A percentile compares a stretch with the other conserved stretches of the same genome.
phyloP scores from a whole-genome alignment of 2,888 invertebrate species.

The Philereme vetulata region DNA sequence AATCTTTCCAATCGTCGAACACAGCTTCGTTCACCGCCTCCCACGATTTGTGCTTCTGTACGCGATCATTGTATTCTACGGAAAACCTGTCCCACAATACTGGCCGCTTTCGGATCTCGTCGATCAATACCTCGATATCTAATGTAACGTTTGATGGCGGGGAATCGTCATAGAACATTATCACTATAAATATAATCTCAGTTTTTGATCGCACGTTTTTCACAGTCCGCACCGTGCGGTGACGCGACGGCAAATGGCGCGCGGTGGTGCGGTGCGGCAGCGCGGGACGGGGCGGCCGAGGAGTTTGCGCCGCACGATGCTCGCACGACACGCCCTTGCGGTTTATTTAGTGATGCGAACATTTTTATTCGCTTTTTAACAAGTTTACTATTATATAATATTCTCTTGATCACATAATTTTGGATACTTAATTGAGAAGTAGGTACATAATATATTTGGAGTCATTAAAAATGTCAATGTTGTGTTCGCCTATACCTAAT shows the following conservation, averaged over 20 bases:
- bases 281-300: not conserved
- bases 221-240: not conserved
- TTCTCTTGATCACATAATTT: too few species aligned
- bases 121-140: constrained; percentile 18
- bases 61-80: constrained; percentile 17
- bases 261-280: constrained; percentile 13
- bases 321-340: constrained; percentile 13
- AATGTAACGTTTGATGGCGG: not conserved
- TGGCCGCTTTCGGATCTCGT: constrained; percentile 20
- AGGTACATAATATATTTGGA: too few species aligned
- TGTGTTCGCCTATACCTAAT: too few species aligned
- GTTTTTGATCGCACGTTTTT: constrained; percentile 23
- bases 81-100: constrained; percentile 18
- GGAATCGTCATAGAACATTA: constrained; percentile 18
- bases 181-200: not conserved
- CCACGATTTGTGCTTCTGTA: constrained; percentile 15
- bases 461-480: too few species aligned
- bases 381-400: too few species aligned
- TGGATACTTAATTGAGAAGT: too few species aligned
- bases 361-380: too few species aligned
- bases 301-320: constrained; percentile 20
- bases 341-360: constrained; percentile 5
- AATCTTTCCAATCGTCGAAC: constrained; percentile 21
- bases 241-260: constrained; percentile 13
- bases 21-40: constrained; percentile 21